phyloP scores from a whole-genome alignment of 2,113 vertebrate genomes.

The Percopsis transmontana region DNA sequence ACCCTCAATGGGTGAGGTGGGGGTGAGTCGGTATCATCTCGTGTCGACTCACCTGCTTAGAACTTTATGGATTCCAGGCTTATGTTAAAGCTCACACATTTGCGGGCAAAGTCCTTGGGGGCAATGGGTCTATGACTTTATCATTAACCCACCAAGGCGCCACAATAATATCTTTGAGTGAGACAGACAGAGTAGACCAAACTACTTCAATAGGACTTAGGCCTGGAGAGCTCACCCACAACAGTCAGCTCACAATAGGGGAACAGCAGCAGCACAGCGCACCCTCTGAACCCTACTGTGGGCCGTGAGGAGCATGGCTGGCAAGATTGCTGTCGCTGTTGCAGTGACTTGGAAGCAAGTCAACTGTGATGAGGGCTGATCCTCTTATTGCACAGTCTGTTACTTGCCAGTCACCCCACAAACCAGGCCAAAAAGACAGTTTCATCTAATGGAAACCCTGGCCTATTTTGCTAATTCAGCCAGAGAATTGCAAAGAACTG shows the following conservation, averaged over 20 bases:
- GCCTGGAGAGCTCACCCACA: constrained; percentile 10
- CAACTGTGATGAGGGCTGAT: constrained; percentile 31
- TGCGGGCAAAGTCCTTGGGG: constrained; percentile 14
- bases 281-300: constrained; percentile 2
- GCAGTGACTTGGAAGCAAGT: constrained; percentile 43
- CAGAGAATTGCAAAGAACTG: no score
- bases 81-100: background rate
- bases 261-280: constrained; percentile 11
- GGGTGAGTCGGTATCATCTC: no score
- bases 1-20: no score
- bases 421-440: background rate
- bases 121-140: constrained; percentile 6
- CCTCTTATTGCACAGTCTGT: constrained; percentile 20
- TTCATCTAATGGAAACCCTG: background rate
- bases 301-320: background rate
- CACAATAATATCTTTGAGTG: constrained; percentile 23
- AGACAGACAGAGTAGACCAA: constrained; percentile 20
- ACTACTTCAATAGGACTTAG: constrained; percentile 17
- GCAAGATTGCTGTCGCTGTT: constrained; percentile 30
- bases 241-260: background rate
- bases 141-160: constrained; percentile 8
- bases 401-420: constrained; percentile 32
- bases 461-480: no score
- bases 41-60: no score
- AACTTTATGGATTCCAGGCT: no score